Evolutionary conservation across 2,797 vertebrate species (phyloP).

Genomic region (Phoxinus dragarum): DNA sequence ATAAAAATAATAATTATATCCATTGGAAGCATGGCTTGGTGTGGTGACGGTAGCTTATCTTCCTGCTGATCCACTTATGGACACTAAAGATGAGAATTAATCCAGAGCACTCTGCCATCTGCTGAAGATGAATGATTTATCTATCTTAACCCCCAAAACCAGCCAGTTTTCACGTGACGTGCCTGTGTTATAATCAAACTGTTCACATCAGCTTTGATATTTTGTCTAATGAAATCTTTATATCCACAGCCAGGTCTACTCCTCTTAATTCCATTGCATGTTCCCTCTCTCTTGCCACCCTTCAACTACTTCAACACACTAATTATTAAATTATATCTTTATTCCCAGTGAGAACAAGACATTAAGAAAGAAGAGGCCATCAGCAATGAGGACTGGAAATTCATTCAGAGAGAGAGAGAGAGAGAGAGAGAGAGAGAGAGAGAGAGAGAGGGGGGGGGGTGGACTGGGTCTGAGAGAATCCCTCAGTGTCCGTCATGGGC

Average conservation of each 20-base stretch:
- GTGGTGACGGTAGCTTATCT: conserved; percentile 48
- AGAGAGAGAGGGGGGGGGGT: background rate
- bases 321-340: conserved; percentile 14
- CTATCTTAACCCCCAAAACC: conserved; percentile 47
- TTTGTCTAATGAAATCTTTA: background rate
- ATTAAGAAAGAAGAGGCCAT: background rate
- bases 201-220: background rate
- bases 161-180: conserved; percentile 14
- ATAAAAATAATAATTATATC: background rate
- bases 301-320: background rate
- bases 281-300: conserved; percentile 2
- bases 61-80: conserved; percentile 56
- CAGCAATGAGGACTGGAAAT: conserved; percentile 8
- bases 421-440: conserved; percentile 7
- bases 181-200: conserved; percentile 13
- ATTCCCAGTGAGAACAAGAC: background rate
- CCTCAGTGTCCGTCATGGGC: conserved; percentile 24
- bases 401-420: conserved; percentile 21
- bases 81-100: conserved; percentile 62
- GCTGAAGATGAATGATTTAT: conserved; percentile 63
- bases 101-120: conserved; percentile 58
- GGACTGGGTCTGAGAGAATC: conserved; percentile 25
- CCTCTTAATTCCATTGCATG: background rate
- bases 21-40: background rate
- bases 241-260: background rate